Percentiles rank a stretch among this genome's conserved stretches.
Conservation (phyloP, 1,140 invertebrate species). For the Conopomorpha cramerella region DNA sequence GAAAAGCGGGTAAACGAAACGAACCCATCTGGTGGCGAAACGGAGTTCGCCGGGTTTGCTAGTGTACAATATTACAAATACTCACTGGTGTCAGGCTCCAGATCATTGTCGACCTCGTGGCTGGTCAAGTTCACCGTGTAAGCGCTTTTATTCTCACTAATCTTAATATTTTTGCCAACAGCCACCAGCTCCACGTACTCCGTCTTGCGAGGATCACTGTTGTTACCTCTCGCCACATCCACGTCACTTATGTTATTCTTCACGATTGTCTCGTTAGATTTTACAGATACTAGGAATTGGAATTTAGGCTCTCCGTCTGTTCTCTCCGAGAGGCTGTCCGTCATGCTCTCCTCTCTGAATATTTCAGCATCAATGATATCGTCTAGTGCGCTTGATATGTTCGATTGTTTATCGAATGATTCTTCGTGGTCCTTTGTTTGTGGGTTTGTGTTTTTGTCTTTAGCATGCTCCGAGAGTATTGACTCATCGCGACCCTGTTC, state of each 20-base stretch:
- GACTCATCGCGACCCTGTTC: slow-evolving; percentile 1
- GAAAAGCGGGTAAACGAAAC: too few relatives aligned
- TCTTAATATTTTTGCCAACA: slow-evolving; percentile 18
- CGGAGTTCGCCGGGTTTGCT: too few relatives aligned
- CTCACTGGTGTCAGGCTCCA: slow-evolving; percentile 53
- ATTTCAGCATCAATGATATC: slow-evolving; percentile 48
- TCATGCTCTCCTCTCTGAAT: slow-evolving; percentile 40
- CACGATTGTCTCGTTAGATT: slow-evolving; percentile 26
- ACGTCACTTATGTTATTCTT: slow-evolving; percentile 13
- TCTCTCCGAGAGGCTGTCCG: slow-evolving; percentile 36
- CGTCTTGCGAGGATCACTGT: slow-evolving; percentile 34
- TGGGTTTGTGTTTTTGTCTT: slow-evolving; percentile 17
- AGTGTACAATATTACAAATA: slow-evolving; percentile 15
- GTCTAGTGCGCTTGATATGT: slow-evolving; percentile 46
- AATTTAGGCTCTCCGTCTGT: slow-evolving; percentile 32
- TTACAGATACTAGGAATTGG: slow-evolving; percentile 38
- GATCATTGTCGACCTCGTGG: slow-evolving; percentile 48
- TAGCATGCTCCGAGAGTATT: slow-evolving; percentile 4
- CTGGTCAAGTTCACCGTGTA: slow-evolving; percentile 40
- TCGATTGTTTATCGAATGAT: slow-evolving; percentile 35
- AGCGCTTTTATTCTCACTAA: slow-evolving; percentile 39
- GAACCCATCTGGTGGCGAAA: too few relatives aligned
- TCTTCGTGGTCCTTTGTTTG: slow-evolving; percentile 24
- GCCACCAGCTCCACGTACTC: slow-evolving; percentile 50
- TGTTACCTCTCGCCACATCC: slow-evolving; percentile 29